These are phyloP conservation scores for Sarcoramphus papa DNA, from an alignment of 2,797 vertebrate genomes.

Conservation along the genomic window DNA sequence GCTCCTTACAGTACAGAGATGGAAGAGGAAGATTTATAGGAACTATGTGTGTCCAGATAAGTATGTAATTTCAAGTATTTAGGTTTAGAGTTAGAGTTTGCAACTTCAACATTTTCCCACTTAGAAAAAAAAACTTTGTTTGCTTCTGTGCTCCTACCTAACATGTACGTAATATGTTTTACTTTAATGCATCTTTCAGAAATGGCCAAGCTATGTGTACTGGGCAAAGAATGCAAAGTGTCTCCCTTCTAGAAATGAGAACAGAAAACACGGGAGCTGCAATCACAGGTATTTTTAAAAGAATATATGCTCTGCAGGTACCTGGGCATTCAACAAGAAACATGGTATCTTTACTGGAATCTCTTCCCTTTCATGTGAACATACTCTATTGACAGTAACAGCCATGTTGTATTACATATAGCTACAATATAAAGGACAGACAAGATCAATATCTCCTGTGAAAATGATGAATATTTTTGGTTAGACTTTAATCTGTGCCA, in stretches of 20 bases:
- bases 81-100: neutral
- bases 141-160: neutral
- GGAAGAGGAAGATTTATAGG: neutral
- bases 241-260: neutral
- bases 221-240: neutral
- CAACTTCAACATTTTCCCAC: neutral
- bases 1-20: neutral
- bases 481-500: constrained; percentile 18
- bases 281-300: neutral
- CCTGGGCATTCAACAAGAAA: neutral
- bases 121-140: neutral
- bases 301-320: neutral
- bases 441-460: neutral
- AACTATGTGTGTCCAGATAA: neutral
- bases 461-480: neutral
- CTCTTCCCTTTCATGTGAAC: neutral
- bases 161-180: fast-evolving
- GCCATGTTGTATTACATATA: neutral
- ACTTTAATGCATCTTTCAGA: neutral
- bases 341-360: neutral
- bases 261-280: neutral
- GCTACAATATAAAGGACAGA: neutral
- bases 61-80: neutral
- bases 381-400: neutral
- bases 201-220: neutral